phyloP scores from a whole-genome alignment of 2,888 invertebrate genomes.

The Macrosoma leucophasiata region DNA sequence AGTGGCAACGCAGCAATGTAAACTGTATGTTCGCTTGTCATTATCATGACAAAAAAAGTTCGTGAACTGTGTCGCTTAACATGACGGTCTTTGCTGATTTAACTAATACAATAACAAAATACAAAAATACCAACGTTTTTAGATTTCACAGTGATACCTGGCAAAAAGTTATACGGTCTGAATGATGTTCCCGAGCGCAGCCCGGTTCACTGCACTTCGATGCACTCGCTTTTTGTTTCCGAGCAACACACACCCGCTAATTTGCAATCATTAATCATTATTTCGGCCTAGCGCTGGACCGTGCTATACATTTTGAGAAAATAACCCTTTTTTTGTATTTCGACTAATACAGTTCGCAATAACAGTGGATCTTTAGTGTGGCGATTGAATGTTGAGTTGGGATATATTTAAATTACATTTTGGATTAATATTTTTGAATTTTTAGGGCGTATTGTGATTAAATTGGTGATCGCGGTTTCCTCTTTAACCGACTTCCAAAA shows the following conservation, averaged over 20 bases:
- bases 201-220: slow-evolving; percentile 54
- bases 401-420: slow-evolving; percentile 41
- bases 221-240: slow-evolving; percentile 54
- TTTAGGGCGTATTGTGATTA: no score
- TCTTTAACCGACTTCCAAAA: no score
- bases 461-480: no score
- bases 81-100: no score
- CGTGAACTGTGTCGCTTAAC: no score
- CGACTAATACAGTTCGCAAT: slow-evolving; percentile 36
- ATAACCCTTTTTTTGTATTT: slow-evolving; percentile 70
- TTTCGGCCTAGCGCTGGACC: slow-evolving; percentile 60
- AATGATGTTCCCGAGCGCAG: slow-evolving; percentile 20
- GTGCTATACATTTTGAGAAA: slow-evolving; percentile 66
- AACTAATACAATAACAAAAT: no score
- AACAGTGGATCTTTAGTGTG: slow-evolving; percentile 38
- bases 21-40: no score
- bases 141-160: not conserved
- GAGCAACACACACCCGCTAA: slow-evolving; percentile 66
- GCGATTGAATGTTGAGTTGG: slow-evolving; percentile 33
- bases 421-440: slow-evolving; percentile 23
- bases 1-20: no score
- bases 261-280: slow-evolving; percentile 76
- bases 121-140: no score
- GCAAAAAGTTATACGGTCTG: slow-evolving; percentile 1
- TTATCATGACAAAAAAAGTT: no score